Evolutionary conservation across 2,113 vertebrate genomes (phyloP), one percentile per base, ranked within the genome.

Genomic region (Addax nasomaculatus): DNA sequence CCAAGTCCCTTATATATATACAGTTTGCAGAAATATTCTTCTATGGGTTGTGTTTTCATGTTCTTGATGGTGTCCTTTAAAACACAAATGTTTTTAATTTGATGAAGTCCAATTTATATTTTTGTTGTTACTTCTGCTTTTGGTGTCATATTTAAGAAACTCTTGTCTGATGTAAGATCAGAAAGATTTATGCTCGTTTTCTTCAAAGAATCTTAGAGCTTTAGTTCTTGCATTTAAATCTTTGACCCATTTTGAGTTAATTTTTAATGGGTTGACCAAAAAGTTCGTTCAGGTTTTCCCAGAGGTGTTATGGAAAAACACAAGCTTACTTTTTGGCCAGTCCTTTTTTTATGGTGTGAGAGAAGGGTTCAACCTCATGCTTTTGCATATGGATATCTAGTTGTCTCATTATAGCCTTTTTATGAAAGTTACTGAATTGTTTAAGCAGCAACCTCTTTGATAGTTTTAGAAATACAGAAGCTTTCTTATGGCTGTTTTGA

Each of bases 61-160:
- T 89, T 94, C 17, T 94, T 80, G 30, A 43, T 85, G 21, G 16
- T 80, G 17, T 80, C 57, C 14, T 91, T 76, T 79, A 97, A 89
- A 89, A 19, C 64, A 84, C 47, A 33, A 17, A 58, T 79, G 19
- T 89, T 94, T 93, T 92, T 67, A 91, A 43, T 96, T 95, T 79
- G 79, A 53, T 89, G 49, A 93, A 92, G 36, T 90, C 29, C 33
- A 36, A 1, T 27, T 95, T 58, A 64, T 67, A 78, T 89, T 89
- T 43, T 85, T 89, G 27, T 91, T 92, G 36, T 76, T 89, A 49
- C 43, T 95, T 92, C 27, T 97, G 57, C 11, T 95, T 91, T 92
- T 58, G 85, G 6, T 95, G n/a, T 73, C 67, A 85, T 73, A 45
- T 79, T 53, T 85, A 89, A 92, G 84, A 92, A 85, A 43, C 49